Evolutionary conservation across 2,888 invertebrate species (phyloP).

Genomic region (Brenthis ino): DNA sequence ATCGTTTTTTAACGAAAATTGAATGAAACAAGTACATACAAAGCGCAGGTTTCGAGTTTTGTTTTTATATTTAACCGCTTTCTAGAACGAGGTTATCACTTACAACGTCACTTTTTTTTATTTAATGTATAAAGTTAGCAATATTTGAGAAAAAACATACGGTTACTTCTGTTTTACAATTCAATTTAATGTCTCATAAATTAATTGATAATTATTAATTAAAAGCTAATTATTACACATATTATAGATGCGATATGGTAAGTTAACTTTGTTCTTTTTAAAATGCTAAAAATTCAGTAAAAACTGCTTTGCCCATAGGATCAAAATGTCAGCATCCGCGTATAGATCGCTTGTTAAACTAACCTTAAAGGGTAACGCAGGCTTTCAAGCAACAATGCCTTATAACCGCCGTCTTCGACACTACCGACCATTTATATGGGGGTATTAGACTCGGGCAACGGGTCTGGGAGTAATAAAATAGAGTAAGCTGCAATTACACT

Average conservation of each 20-base stretch:
- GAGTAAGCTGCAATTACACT: conserved; percentile 58
- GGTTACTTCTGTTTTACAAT: background rate
- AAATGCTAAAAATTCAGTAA: no score
- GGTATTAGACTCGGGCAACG: conserved; percentile 61
- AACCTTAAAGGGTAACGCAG: conserved; percentile 37
- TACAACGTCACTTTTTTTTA: conserved; percentile 8
- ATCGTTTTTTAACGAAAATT: conserved; percentile 32
- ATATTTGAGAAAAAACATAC: no score
- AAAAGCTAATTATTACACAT: no score
- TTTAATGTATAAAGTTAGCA: background rate
- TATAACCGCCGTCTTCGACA: conserved; percentile 49
- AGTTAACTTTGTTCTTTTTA: no score
- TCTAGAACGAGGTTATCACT: conserved; percentile 20
- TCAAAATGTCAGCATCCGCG: background rate
- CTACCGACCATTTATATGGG: conserved; percentile 57
- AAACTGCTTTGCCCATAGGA: no score
- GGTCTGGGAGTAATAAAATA: conserved; percentile 54
- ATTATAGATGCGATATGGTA: no score
- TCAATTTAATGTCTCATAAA: no score
- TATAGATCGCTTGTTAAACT: conserved; percentile 27
- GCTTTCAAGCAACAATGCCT: conserved; percentile 67
- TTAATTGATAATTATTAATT: no score
- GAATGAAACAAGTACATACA: conserved; percentile 22
- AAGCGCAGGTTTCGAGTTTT: conserved; percentile 19
- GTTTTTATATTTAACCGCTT: conserved; percentile 8